Conservation (phyloP, 1,140 invertebrate genomes). For the Venturia canescens region DNA sequence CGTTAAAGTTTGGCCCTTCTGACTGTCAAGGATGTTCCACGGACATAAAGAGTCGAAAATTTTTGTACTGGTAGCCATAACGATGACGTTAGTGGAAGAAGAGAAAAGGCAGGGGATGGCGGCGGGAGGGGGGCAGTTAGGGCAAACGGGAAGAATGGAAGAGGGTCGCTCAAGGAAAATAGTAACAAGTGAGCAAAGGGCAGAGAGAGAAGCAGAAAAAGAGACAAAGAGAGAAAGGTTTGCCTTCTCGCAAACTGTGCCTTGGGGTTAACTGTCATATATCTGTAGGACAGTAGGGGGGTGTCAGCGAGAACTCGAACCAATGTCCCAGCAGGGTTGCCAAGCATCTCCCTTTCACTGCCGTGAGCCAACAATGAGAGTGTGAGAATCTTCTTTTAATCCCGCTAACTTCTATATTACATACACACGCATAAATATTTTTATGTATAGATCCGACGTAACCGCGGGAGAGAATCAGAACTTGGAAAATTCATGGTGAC, state of each 20-base stretch:
- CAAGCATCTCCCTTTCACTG: conserved; percentile 36
- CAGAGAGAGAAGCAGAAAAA: conserved; percentile 20
- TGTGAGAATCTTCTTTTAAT: conserved; percentile 53
- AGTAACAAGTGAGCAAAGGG: conserved; percentile 35
- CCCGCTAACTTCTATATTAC: background rate
- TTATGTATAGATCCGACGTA: conserved; percentile 7
- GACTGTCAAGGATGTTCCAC: background rate
- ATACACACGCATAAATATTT: conserved; percentile 8
- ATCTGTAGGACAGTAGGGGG: conserved; percentile 64
- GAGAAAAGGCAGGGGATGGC: no score
- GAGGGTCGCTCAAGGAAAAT: conserved; percentile 35
- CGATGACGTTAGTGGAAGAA: conserved; percentile 24
- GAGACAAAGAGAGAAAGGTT: conserved; percentile 45
- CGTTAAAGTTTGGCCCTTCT: background rate
- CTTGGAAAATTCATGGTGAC: conserved; percentile 4
- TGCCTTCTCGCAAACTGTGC: conserved; percentile 44
- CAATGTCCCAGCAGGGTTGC: conserved; percentile 54
- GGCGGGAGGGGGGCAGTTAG: conserved; percentile 44
- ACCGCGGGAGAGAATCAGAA: background rate
- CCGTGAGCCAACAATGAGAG: conserved; percentile 48
- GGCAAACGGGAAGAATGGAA: conserved; percentile 47
- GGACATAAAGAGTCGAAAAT: background rate
- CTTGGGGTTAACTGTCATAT: conserved; percentile 58
- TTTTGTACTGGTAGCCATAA: conserved; percentile 9
- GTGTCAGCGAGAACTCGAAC: conserved; percentile 56